Base-by-base conservation (phyloP, 2,113 vertebrate species). In the Chelonoidis abingdonii region DNA sequence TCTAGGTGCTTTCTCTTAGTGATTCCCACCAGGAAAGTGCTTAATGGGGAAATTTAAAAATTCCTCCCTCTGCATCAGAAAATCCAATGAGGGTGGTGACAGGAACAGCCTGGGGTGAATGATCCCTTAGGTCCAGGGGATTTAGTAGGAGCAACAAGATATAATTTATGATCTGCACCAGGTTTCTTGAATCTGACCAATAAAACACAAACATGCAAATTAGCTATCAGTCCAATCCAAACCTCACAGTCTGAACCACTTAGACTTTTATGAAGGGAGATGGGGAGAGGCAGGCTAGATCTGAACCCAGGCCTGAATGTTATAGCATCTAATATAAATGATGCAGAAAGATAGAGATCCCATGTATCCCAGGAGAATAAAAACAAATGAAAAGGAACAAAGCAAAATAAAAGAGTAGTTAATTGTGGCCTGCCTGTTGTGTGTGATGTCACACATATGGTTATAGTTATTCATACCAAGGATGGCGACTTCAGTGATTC, bases 371-470 rank as follows among this genome's bases (percentile, higher is more conserved):
- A 57, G 31, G 6, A 47, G 14, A 76, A 59, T 41, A 83, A 91
- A 95, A 96, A 56, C 2, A 50, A 82, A n/a, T 50, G 27, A 69
- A 83, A 62, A 38, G 83, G 16, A 88, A 86, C 53, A 49, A 56
- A 86, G 82, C 6, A 65, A 93, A 93, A 59, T 84, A 83, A 59
- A 84, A 31, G 41, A 85, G 19, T 83, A 54, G 54, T 94, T 95
- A 89, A 93, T 95, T 86, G 83, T 53, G 44, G 54, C 84, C 94
- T 88, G 93, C 89, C 87, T 93, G 62, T 85, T 96, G 84, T 91
- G 72, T 93, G 94, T 98, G 98, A 98, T 98, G 97, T 98, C 97
- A 98, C 95, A 96, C 97, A 98, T 97, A 97, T 91, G 96, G 87
- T 95, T 97, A 96, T 95, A 95, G 90, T 96, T 97, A 97, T 97